A percentile compares a stretch with the other conserved stretches of the same genome.
Evolutionary conservation across 2,797 vertebrate species (phyloP).

Genomic region (Pseudochaenichthys georgianus): DNA sequence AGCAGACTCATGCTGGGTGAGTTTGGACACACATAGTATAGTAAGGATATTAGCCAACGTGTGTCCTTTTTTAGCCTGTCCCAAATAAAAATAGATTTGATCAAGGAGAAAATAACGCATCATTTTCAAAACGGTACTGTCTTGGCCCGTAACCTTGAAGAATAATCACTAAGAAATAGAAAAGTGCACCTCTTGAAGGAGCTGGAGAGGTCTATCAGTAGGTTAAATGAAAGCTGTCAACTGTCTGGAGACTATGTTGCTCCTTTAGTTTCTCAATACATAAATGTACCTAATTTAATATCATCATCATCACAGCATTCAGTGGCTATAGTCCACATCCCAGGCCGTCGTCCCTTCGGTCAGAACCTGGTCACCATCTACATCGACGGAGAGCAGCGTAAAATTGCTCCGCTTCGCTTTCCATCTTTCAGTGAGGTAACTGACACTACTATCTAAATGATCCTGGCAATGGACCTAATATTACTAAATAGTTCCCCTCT

Average conservation of each 20-base stretch:
- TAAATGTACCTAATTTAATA: conserved; percentile 1
- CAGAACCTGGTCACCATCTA: conserved; percentile 94
- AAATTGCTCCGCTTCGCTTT: conserved; percentile 90
- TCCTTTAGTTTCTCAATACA: background rate
- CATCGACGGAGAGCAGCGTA: conserved; percentile 88
- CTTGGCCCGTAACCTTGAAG: conserved; percentile 5
- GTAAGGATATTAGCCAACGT: background rate
- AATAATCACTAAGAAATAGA: conserved; percentile 6
- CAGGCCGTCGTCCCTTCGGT: conserved; percentile 93
- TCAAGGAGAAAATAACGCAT: conserved; percentile 17
- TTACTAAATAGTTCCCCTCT: conserved; percentile 15
- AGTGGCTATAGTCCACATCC: conserved; percentile 89
- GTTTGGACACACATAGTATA: conserved; percentile 43
- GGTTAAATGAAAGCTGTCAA: conserved; percentile 3
- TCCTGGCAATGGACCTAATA: background rate
- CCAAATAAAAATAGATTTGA: conserved; percentile 20
- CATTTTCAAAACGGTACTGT: background rate
- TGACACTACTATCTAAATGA: conserved; percentile 4
- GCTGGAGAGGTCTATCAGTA: background rate
- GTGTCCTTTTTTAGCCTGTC: conserved; percentile 26
- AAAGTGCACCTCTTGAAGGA: background rate
- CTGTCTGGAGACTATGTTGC: background rate
- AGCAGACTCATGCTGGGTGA: conserved; percentile 92
- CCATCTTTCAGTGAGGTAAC: conserved; percentile 93
- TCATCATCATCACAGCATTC: conserved; percentile 86